Percentiles rank a stretch among this genome's conserved stretches.
These are phyloP conservation scores for Tridacna gigas DNA, from an alignment of 2,888 invertebrate species.

Conservation along the genomic window DNA sequence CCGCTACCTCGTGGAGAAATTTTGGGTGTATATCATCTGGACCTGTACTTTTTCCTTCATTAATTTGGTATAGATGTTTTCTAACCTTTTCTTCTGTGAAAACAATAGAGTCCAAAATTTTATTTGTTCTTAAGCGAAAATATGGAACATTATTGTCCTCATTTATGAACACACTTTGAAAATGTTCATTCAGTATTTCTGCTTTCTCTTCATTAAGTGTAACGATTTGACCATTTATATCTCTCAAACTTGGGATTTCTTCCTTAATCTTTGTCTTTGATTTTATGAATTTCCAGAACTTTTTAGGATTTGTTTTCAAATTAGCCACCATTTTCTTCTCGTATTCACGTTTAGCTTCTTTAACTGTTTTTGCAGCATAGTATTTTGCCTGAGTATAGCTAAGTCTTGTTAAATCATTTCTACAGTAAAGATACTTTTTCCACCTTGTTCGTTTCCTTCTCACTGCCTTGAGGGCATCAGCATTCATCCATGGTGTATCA, in stretches of 20 bases:
- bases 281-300: constrained; percentile 2
- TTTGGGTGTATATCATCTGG: no score
- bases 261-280: not conserved
- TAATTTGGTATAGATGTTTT: not conserved
- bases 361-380: not conserved
- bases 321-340: not conserved
- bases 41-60: not conserved
- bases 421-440: constrained; percentile 4
- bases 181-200: not conserved
- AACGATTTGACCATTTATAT: not conserved
- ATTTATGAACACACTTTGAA: not conserved
- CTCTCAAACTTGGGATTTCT: not conserved
- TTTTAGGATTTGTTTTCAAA: not conserved
- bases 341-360: not conserved
- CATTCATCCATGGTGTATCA: constrained; percentile 4
- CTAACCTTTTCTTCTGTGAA: not conserved
- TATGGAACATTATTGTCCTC: not conserved
- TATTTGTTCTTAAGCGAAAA: not conserved
- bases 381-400: not conserved
- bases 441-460: not conserved
- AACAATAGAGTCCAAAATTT: not conserved
- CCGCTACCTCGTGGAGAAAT: no score
- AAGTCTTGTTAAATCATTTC: not conserved
- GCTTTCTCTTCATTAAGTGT: not conserved
- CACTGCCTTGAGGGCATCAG: constrained; percentile 11